Percentiles rank a stretch among this genome's conserved stretches.
phyloP scores from a whole-genome alignment of 1,140 invertebrate genomes.

The Delia radicum region DNA sequence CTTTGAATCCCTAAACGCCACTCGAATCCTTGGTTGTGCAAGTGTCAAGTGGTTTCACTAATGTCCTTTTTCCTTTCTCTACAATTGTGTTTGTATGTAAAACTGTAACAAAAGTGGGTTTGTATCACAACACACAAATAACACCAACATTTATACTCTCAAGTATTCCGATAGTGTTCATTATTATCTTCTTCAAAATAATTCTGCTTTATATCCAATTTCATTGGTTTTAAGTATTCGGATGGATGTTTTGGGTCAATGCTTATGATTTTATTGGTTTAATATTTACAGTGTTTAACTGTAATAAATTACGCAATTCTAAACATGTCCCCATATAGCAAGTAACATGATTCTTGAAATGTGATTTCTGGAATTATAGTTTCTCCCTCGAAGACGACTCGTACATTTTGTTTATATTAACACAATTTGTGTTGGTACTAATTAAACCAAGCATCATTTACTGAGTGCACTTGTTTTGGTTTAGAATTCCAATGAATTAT shows the following conservation, averaged over 20 bases:
- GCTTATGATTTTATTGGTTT: constrained; percentile 20
- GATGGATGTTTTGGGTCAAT: constrained; percentile 30
- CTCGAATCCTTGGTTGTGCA: neutral
- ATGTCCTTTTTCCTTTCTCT: neutral
- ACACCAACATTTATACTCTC: neutral
- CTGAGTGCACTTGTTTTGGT: constrained; percentile 9
- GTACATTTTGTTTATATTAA: constrained; percentile 6
- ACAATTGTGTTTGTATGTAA: neutral
- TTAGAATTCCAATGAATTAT: neutral
- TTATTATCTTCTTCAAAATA: neutral
- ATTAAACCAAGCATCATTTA: constrained; percentile 7
- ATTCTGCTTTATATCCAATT: neutral
- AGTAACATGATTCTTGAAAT: constrained; percentile 1
- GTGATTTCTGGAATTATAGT: neutral
- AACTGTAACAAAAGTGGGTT: constrained; percentile 23
- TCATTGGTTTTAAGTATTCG: constrained; percentile 35
- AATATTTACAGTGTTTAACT: constrained; percentile 51
- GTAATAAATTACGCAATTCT: constrained; percentile 44
- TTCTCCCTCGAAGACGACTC: neutral
- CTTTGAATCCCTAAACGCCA: neutral
- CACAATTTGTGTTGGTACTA: neutral
- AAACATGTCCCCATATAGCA: neutral
- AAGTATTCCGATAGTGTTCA: constrained; percentile 13
- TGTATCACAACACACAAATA: constrained; percentile 37
- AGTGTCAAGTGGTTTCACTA: neutral